These are phyloP conservation scores for Jacana jacana DNA, from an alignment of 2,113 vertebrate genomes.

Conservation along the genomic window DNA sequence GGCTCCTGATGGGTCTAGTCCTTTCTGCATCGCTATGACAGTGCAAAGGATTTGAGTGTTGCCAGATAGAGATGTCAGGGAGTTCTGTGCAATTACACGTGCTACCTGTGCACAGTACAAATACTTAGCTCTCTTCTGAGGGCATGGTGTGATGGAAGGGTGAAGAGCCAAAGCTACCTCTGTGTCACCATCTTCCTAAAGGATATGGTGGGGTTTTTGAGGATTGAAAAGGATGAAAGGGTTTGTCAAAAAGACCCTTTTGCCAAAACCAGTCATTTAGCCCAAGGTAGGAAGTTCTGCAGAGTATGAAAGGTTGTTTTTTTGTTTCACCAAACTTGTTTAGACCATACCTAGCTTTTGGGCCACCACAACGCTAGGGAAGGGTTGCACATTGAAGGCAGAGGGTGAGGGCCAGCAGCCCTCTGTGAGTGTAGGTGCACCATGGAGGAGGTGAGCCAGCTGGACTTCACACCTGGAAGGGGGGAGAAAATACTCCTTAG, in stretches of 20 bases:
- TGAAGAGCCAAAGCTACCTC: not conserved
- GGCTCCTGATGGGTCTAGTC: not conserved
- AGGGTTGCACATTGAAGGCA: not conserved
- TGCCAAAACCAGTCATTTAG: not conserved
- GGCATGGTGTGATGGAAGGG: not conserved
- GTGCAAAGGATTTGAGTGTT: not conserved
- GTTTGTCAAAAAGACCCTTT: accelerated
- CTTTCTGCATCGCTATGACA: not conserved
- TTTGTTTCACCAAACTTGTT: not conserved
- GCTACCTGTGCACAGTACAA: not conserved
- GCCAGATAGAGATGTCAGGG: not conserved
- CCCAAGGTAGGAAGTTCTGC: not conserved
- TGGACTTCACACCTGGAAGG: not conserved
- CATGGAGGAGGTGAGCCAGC: not conserved
- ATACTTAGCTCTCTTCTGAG: not conserved
- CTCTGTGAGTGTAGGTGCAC: not conserved
- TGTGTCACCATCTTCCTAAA: not conserved
- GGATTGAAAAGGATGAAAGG: accelerated
- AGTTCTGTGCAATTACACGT: not conserved
- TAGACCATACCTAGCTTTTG: not conserved
- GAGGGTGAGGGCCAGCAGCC: not conserved
- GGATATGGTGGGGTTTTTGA: not conserved
- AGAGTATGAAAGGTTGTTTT: not conserved
- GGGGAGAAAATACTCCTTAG: not conserved
- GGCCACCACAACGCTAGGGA: not conserved